Evolutionary conservation across 2,888 invertebrate species (phyloP).

Genomic region (Pyrocoelia pectoralis): DNA sequence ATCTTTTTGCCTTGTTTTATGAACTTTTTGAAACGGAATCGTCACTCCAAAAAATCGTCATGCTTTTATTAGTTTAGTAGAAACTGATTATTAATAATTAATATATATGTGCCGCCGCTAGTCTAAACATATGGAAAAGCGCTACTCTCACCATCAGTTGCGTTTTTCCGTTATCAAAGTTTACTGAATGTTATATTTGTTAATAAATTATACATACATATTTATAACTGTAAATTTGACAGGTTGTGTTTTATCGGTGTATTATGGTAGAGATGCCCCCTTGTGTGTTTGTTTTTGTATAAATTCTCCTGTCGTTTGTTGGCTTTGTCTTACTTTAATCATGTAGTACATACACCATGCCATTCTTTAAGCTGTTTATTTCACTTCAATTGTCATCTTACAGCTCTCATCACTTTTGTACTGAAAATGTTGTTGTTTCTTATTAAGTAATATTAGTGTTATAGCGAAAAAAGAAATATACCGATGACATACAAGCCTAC

Average conservation of each 20-base stretch:
- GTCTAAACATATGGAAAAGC: conserved; percentile 46
- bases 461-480: conserved; percentile 46
- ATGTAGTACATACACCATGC: conserved; percentile 17
- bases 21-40: conserved; percentile 39
- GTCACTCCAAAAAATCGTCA: conserved; percentile 48
- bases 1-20: conserved; percentile 42
- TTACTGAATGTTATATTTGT: conserved; percentile 60
- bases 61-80: conserved; percentile 57
- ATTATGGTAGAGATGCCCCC: conserved; percentile 38
- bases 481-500: conserved; percentile 46
- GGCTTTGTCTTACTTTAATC: conserved; percentile 24
- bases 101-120: conserved; percentile 55
- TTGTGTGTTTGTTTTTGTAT: conserved; percentile 29
- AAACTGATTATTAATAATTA: conserved; percentile 53
- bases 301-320: conserved; percentile 25
- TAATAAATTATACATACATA: conserved; percentile 59
- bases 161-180: conserved; percentile 49
- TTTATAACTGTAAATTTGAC: conserved; percentile 54
- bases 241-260: conserved; percentile 52
- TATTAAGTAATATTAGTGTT: conserved; percentile 30
- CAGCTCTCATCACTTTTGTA: conserved; percentile 36
- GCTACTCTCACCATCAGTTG: conserved; percentile 38
- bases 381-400: conserved; percentile 30
- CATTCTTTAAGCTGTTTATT: conserved; percentile 29
- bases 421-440: conserved; percentile 35